Evolutionary conservation across 2,113 vertebrate genomes (phyloP).

Genomic region (Hystrix cristata): DNA sequence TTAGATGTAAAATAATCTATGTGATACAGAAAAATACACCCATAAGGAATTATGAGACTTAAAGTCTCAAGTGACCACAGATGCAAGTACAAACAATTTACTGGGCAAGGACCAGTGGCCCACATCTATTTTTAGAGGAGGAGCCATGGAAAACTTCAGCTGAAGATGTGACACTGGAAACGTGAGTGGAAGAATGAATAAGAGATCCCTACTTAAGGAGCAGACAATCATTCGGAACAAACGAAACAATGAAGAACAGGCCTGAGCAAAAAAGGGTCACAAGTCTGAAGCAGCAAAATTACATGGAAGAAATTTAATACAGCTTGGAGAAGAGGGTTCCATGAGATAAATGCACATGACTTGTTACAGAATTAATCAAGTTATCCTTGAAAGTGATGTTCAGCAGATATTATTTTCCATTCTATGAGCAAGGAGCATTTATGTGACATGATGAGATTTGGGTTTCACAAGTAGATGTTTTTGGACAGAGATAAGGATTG

Average conservation of each 20-base stretch:
- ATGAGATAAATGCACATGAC: fast-evolving
- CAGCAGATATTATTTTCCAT: not conserved
- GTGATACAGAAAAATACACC: not conserved
- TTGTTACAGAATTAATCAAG: not conserved
- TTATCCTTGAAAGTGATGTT: not conserved
- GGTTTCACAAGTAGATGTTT: not conserved
- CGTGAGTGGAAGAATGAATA: not conserved
- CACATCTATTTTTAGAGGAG: not conserved
- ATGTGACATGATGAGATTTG: not conserved
- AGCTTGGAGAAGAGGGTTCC: not conserved
- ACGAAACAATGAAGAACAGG: not conserved
- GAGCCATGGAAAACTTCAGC: not conserved
- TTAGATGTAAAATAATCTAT: not conserved
- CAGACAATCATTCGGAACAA: not conserved
- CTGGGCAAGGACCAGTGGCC: fast-evolving
- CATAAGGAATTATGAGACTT: not conserved
- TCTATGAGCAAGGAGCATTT: not conserved
- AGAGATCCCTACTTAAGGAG: not conserved
- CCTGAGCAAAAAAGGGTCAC: not conserved
- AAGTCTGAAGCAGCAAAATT: not conserved
- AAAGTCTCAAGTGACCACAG: not conserved
- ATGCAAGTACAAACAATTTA: not conserved
- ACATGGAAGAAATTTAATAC: not conserved
- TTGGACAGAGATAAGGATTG: not conserved
- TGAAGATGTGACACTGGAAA: not conserved